These are phyloP conservation scores for Tolypeutes matacus DNA, from an alignment of 2,797 vertebrate species.

Conservation along the genomic window DNA sequence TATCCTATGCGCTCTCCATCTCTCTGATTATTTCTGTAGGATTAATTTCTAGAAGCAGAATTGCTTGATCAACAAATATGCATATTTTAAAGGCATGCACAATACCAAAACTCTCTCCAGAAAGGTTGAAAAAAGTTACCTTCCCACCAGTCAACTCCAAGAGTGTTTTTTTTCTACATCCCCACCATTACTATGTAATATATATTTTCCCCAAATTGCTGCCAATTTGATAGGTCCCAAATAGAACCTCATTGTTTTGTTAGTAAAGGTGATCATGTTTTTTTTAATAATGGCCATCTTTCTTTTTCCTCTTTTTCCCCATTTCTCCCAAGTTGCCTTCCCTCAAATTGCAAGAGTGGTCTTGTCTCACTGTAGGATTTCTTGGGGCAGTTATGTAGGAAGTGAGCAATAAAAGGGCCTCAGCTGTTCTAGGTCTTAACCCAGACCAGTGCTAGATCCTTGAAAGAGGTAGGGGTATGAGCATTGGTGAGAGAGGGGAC, in stretches of 20 bases:
- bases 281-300: background rate
- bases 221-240: background rate
- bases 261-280: background rate
- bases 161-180: background rate
- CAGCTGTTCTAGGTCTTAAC: background rate
- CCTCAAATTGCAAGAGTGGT: background rate
- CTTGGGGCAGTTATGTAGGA: background rate
- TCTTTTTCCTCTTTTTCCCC: background rate
- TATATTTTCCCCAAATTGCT: background rate
- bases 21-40: conserved; percentile 6
- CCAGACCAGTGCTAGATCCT: too few relatives aligned
- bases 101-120: background rate
- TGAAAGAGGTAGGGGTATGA: background rate
- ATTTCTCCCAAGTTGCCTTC: background rate
- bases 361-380: background rate
- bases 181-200: background rate
- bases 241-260: background rate
- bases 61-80: background rate
- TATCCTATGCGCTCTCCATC: background rate
- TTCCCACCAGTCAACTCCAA: background rate
- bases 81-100: background rate
- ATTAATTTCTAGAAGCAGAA: background rate
- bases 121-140: background rate
- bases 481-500: background rate
- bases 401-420: background rate